Evolutionary conservation across 2,797 vertebrate species (phyloP), one percentile per base, ranked within the genome.

Genomic region (Lophius americanus): DNA sequence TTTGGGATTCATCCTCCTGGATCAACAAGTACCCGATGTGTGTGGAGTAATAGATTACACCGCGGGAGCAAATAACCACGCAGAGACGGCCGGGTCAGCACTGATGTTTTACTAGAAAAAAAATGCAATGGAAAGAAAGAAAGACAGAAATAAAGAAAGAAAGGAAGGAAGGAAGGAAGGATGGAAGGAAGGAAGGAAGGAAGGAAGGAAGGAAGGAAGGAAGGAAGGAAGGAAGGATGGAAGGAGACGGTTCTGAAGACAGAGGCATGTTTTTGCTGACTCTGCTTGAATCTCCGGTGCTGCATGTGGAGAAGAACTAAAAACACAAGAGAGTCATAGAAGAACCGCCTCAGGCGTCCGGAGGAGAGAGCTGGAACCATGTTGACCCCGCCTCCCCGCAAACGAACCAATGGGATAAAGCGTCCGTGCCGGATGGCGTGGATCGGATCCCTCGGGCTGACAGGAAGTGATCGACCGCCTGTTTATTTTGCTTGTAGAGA

Each of bases 31-130:
- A 9, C n/a, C 44, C 10, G 6, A 42, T 41, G n/a, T 47, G 23
- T 23, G 36, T 58, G 9, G 4, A 14, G 7, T 43, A 13, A 35
- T 53, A 12, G 2, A 39, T 44, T 9, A 55, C 37, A n/a, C 43
- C 12, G 0, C 12, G 61, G 23, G 38, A 9, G 61, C 56, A 79
- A 90, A 90, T 71, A 86, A 91, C 55, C 74, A 92, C 84, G 83
- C 83, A 74, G 38, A 78, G 56, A 83, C 33, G 55, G 35, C 39
- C 68, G 52, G 66, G 77, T 89, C 58, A 85, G 81, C 78, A 85
- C 84, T 84, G 78, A 88, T 89, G 82, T 92, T 92, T 93, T 92
- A 92, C 88, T 91, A 92, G 83, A 92, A 93, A 92, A 86, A 74
- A 60, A 89, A 90, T 87, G 52, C 73, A 77, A 89, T 85, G 83